Base-by-base conservation (phyloP, 2,113 vertebrate genomes). In the Cathartes aura region DNA sequence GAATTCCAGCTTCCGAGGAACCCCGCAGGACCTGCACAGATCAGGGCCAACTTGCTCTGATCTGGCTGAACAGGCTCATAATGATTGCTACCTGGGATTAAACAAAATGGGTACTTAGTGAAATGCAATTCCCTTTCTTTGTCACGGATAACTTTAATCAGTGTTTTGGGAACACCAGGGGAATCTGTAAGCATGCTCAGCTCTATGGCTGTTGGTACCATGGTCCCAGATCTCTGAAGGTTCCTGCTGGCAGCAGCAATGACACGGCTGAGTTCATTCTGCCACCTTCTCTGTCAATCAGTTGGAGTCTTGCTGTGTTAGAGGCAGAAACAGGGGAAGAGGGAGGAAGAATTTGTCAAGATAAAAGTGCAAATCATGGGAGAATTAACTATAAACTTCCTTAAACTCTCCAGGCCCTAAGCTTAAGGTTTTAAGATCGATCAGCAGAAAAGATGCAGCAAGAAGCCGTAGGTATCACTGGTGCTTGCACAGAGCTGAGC, bases 61-160 rank as follows among this genome's bases (percentile, higher is more conserved):
- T 90, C 59, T 71, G 85, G 56, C 60, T 81, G 75, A 90, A 87
- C 73, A 82, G 83, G 76, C 75, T 89, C 72, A 19, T 56, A 72
- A 67, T 34, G 84, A 79, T 66, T 8, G 30, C 26, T 95, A 82
- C 92, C 82, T 87, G 62, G 94, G 83, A 87, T 89, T 96, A 84
- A 94, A 89, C 12, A 16, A 72, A 87, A 79, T 8, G 93, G 87
- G 76, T 84, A 91, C 95, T 93, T 94, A 80, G 73, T 27, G 89
- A 85, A 93, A 85, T 3, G 40, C 55, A 85, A 88, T 91, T 93
- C 87, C 88, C 32, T 84, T 85, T 85, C 91, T 95, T 85, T 94
- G 89, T 58, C 87, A 36, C 0, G 6, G 81, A 32, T 76, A 79
- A 82, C 76, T 91, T 94, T 95, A 93, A 96, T 89, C 60, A 30